Evolutionary conservation across 92 coral and sea anemone genomes (phyloP).

Genomic region (Porites evermanni): DNA sequence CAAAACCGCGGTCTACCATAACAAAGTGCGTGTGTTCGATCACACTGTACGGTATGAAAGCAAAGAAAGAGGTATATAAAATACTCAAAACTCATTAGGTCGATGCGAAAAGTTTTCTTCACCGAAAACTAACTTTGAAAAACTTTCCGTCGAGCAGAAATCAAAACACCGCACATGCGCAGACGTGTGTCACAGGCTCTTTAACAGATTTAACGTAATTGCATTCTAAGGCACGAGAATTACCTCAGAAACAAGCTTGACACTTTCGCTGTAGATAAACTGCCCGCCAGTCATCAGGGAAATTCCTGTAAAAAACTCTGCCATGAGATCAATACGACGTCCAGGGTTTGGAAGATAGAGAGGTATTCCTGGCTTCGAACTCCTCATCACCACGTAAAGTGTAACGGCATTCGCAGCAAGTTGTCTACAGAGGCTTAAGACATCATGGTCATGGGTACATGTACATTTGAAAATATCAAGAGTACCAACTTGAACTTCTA

Average conservation of each 20-base stretch:
- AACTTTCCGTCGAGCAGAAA: no score
- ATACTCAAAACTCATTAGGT: no score
- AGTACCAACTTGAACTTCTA: not conserved
- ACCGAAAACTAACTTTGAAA: no score
- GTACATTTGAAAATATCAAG: conserved; percentile 22
- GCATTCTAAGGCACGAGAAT: no score
- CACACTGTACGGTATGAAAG: no score
- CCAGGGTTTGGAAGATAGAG: not conserved
- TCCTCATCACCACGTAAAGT: conserved; percentile 1
- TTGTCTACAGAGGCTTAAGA: conserved; percentile 17
- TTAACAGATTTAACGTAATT: no score
- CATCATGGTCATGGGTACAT: conserved; percentile 30
- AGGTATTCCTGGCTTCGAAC: not conserved
- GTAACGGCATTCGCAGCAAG: conserved; percentile 23
- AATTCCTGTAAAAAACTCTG: conserved; percentile 36
- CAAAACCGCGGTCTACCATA: no score
- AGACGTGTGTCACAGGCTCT: no score
- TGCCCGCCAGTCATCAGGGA: conserved; percentile 41
- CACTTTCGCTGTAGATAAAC: conserved; percentile 3
- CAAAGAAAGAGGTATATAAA: no score
- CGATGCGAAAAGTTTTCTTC: no score
- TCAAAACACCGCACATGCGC: no score
- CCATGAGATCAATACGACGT: not conserved
- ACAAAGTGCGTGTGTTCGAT: no score
- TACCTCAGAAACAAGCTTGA: conserved; percentile 39